These are phyloP conservation scores for Acrocephalus kingi DNA, from an alignment of 2,113 vertebrate species.

Conservation along the genomic window DNA sequence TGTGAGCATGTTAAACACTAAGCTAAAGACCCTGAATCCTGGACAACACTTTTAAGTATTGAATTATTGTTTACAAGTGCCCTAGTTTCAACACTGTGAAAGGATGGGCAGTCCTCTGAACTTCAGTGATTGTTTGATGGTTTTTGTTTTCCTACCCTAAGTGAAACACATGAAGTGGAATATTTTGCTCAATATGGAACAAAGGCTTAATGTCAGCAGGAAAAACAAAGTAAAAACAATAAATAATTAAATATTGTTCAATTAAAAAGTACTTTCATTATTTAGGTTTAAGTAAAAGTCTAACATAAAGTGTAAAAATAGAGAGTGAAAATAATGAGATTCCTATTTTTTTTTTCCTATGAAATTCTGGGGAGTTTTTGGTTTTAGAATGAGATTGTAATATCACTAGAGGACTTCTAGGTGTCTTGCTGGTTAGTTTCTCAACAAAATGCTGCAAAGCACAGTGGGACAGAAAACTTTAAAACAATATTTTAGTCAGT, in stretches of 20 bases:
- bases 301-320: background rate
- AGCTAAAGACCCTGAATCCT: background rate
- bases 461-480: background rate
- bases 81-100: background rate
- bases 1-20: background rate
- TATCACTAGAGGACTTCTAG: background rate
- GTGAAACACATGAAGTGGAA: background rate
- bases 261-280: background rate
- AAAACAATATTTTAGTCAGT: constrained; percentile 3
- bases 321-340: background rate
- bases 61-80: background rate
- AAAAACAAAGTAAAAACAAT: background rate
- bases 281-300: background rate
- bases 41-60: background rate
- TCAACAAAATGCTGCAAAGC: background rate
- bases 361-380: background rate
- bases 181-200: background rate
- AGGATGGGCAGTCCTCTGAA: background rate
- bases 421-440: background rate
- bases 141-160: background rate
- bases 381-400: background rate
- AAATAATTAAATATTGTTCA: background rate
- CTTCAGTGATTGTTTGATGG: background rate
- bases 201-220: background rate
- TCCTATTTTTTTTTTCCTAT: background rate